Base-by-base conservation (phyloP, 2,797 vertebrate species). In the Microchirus variegatus region DNA sequence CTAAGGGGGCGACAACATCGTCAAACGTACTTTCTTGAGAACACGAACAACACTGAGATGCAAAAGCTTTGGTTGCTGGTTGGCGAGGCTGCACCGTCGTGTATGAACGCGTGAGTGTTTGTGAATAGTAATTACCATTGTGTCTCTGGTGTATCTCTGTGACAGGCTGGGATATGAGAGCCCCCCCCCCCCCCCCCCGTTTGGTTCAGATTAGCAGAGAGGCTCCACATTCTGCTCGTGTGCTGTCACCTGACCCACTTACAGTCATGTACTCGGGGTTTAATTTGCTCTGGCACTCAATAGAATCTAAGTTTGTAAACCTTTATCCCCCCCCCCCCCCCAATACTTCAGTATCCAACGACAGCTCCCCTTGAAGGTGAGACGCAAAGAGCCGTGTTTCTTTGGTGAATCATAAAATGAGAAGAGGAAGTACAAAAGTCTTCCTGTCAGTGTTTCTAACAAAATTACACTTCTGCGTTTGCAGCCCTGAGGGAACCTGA, bases 231-330 rank as follows among this genome's bases (percentile, higher is more conserved):
- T 31, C 40, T 48, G 35, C 57, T 37, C 19, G 7, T 18, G 52
- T 42, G 13, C 46, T 51, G 6, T 73, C 64, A 74, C 70, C 70
- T 54, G 58, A 76, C 59, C 43, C 58, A 70, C 60, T 80, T 56
- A 68, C 10, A 42, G 60, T 77, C 51, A 80, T 75, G 70, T 58
- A 77, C 67, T 58, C 49, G 63, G 35, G 37, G 35, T 40, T 60
- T 82, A 53, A 79, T 84, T 85, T 83, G 56, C 59, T 78, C 55
- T 41, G 18, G 15, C 53, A 50, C 3, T 37, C 59, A 49, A 52
- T 79, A 46, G 79, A 67, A 72, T 67, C 80, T 70, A 73, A 67
- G 45, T 53, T 71, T 42, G 3, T 1, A 22, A 5, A 5, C 22
- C 22, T 22, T n/a, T n/a, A n/a, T n/a, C n/a, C n/a, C n/a, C n/a